Evolutionary conservation across 2,888 invertebrate genomes (phyloP), one percentile per base, ranked within the genome.

Genomic region (Eueremaeus valkanovi): DNA sequence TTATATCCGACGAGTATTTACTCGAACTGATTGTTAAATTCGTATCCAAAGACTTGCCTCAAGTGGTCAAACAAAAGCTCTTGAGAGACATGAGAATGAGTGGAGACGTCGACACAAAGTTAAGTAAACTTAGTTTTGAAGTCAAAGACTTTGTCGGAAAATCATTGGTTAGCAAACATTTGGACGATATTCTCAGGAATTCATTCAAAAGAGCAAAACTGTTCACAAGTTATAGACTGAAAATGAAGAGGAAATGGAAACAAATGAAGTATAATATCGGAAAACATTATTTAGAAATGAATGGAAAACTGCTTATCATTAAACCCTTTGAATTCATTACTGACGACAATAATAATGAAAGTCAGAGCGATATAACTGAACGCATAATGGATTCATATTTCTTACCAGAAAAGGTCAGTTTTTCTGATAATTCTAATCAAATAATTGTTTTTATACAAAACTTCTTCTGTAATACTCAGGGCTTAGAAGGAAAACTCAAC

Each of bases 131-230:
- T 18, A 33, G 36, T 13, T 33, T 16, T 66, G 66, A 66, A 31
- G 21, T 66, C 21, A 66, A 66, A 13, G 66, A 66, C 18, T 66
- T 66, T 21, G 66, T 29, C 5, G 66, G 66, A 18, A 66, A 66
- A 9, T 13, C 24, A n/a, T 18, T 66, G 6, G 40, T 66, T 3
- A 8, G 18, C 36, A 36, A 21, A 66, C n/a, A 66, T 40, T 40
- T 66, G 66, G 66, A 66, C 18, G 66, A 66, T 16, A 66, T 66
- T 9, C 40, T 66, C 18, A 66, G 21, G 40, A 40, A 66, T 21
- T 40, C 36, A 13, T 40, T 36, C 40, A 40, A 40, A 36, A 66
- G 66, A 21, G 66, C 36, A 21, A 66, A 66, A 40, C 40, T 66
- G 1, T 36, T 66, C 40, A 40, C n/a, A 13, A 21, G 21, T 66